Percentiles rank a stretch among this genome's conserved stretches.
These are phyloP conservation scores for Sebastes aleutianus DNA, from an alignment of 2,797 vertebrate species.

Conservation along the genomic window DNA sequence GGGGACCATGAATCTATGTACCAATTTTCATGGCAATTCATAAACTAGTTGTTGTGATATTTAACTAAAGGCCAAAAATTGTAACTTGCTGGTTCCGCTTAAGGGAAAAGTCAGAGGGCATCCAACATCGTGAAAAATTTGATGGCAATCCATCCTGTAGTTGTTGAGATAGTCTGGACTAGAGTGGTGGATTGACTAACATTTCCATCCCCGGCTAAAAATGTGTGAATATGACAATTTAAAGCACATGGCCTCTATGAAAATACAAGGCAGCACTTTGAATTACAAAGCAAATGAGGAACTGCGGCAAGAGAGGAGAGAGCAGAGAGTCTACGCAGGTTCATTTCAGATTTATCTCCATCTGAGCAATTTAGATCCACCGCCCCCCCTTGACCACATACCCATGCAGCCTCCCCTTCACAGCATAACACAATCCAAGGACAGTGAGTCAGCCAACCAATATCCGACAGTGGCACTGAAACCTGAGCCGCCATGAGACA, in stretches of 20 bases:
- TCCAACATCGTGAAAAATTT: neutral
- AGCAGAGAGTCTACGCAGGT: conserved; percentile 19
- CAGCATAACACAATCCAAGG: conserved; percentile 62
- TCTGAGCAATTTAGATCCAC: conserved; percentile 54
- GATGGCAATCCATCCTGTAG: neutral
- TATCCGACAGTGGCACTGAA: conserved; percentile 49
- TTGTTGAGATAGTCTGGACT: neutral
- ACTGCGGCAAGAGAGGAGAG: conserved; percentile 3
- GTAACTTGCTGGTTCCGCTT: neutral
- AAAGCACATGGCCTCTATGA: neutral
- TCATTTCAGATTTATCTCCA: conserved; percentile 60
- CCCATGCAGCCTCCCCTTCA: conserved; percentile 30
- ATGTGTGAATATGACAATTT: neutral
- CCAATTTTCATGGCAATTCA: neutral
- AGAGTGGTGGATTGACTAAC: neutral
- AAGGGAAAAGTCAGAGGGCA: neutral
- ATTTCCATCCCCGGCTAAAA: neutral
- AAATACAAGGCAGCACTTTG: conserved; percentile 16
- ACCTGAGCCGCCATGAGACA: conserved; percentile 52
- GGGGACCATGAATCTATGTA: neutral
- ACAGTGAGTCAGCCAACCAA: conserved; percentile 62
- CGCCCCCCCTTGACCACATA: conserved; percentile 48
- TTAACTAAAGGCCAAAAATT: neutral
- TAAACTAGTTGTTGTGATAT: neutral
- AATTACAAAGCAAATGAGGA: conserved; percentile 39